Conservation (phyloP, 2,888 invertebrate genomes). For the Brassicogethes aeneus region DNA sequence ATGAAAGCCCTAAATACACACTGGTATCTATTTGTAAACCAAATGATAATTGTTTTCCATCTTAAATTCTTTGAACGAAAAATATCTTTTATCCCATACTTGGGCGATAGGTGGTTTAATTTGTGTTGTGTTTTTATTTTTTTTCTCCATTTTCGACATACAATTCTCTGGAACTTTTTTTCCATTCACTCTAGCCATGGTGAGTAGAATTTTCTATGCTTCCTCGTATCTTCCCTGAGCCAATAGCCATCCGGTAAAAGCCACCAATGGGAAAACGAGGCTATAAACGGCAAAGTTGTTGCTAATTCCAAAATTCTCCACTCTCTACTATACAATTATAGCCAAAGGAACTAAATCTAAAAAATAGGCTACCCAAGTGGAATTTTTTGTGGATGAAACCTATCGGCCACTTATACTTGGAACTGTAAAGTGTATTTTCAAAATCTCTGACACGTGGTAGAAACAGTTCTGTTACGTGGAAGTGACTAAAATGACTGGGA, state of each 20-base stretch:
- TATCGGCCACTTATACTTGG: no score
- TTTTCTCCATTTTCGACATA: constrained; percentile 52
- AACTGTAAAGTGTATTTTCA: no score
- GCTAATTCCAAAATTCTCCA: constrained; percentile 71
- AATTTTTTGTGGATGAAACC: no score
- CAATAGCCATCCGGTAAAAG: constrained; percentile 70
- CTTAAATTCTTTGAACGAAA: constrained; percentile 66
- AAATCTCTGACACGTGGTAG: no score
- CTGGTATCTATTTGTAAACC: constrained; percentile 86
- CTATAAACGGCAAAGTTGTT: constrained; percentile 68
- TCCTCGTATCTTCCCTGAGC: constrained; percentile 67
- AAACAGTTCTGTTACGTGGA: no score
- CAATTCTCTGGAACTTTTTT: constrained; percentile 58
- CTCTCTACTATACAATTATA: constrained; percentile 66
- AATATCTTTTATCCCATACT: constrained; percentile 61
- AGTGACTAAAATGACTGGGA: no score
- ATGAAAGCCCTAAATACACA: constrained; percentile 74
- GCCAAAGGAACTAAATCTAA: constrained; percentile 63
- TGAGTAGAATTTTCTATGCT: constrained; percentile 61
- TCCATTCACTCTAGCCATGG: constrained; percentile 60
- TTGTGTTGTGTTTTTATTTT: constrained; percentile 32
- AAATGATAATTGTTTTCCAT: constrained; percentile 72
- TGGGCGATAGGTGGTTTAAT: constrained; percentile 37
- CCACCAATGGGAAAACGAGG: constrained; percentile 67
- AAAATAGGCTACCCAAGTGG: constrained; percentile 78